These are phyloP conservation scores for Sinocyclocheilus anshuiensis DNA, from an alignment of 2,113 vertebrate species.

Conservation along the genomic window DNA sequence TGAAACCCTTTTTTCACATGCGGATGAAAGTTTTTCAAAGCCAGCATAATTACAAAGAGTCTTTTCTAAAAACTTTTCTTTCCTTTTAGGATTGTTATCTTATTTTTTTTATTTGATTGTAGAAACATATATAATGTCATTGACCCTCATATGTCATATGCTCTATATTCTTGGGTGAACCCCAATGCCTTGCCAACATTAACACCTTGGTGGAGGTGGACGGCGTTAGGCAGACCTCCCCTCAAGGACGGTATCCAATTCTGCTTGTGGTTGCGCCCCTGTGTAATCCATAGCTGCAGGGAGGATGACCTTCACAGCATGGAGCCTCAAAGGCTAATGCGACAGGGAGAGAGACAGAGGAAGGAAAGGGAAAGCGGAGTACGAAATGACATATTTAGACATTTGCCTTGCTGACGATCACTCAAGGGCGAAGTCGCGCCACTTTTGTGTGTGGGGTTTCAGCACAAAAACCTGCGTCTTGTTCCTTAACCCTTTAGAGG, in stretches of 20 bases:
- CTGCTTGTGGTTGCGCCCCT: conserved; percentile 72
- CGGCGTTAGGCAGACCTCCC: conserved; percentile 48
- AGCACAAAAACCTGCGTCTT: not conserved
- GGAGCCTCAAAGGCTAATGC: conserved; percentile 63
- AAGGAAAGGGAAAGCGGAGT: not conserved
- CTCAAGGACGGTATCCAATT: conserved; percentile 75
- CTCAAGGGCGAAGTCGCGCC: not conserved
- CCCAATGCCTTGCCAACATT: conserved; percentile 1
- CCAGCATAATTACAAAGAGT: not conserved
- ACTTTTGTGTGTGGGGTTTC: not conserved
- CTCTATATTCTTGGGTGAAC: not conserved
- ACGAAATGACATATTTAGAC: conserved; percentile 12
- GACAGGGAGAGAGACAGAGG: conserved; percentile 60
- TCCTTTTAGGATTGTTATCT: not conserved
- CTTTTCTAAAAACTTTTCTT: not conserved
- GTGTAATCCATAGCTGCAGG: conserved; percentile 78
- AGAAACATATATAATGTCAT: not conserved
- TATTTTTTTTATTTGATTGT: not conserved
- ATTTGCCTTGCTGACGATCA: conserved; percentile 11
- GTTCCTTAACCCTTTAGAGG: conserved; percentile 1
- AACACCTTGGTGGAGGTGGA: conserved; percentile 47
- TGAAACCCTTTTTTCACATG: not conserved
- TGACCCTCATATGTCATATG: too few species aligned
- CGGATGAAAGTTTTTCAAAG: not conserved
- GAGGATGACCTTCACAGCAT: conserved; percentile 78